Conservation (phyloP, 2,797 vertebrate genomes). For the Eulemur mongoz region DNA sequence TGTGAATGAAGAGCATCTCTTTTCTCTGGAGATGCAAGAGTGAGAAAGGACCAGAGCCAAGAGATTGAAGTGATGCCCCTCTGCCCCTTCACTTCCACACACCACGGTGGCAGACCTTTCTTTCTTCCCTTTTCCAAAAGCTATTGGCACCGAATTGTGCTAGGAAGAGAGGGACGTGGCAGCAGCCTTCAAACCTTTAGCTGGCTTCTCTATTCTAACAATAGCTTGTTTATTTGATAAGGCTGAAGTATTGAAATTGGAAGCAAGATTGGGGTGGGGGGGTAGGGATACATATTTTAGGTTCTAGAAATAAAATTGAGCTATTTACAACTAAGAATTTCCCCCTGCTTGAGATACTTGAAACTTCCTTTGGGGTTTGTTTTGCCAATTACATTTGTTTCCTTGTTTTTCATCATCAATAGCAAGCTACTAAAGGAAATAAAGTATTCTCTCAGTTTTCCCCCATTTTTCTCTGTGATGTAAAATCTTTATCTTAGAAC, state of each 20-base stretch:
- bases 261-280: constrained; percentile 18
- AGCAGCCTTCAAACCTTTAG: neutral
- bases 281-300: constrained; percentile 29
- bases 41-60: constrained; percentile 18
- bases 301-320: constrained; percentile 70
- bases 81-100: constrained; percentile 10
- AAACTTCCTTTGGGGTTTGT: constrained; percentile 76
- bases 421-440: constrained; percentile 74
- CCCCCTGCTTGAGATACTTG: constrained; percentile 64
- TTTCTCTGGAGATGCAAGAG: neutral
- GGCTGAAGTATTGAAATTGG: constrained; percentile 66
- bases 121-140: constrained; percentile 70
- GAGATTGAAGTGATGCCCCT: constrained; percentile 14
- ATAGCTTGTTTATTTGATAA: constrained; percentile 69
- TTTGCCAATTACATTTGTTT: constrained; percentile 74
- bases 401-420: constrained; percentile 72
- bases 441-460: constrained; percentile 69
- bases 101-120: constrained; percentile 47
- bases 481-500: constrained; percentile 72
- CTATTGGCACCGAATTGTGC: constrained; percentile 48
- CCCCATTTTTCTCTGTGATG: constrained; percentile 66
- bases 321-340: constrained; percentile 74
- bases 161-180: constrained; percentile 35
- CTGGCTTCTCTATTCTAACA: constrained; percentile 62
- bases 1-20: constrained; percentile 61